phyloP scores from a whole-genome alignment of 2,888 invertebrate genomes.

The Hetaerina titia region DNA sequence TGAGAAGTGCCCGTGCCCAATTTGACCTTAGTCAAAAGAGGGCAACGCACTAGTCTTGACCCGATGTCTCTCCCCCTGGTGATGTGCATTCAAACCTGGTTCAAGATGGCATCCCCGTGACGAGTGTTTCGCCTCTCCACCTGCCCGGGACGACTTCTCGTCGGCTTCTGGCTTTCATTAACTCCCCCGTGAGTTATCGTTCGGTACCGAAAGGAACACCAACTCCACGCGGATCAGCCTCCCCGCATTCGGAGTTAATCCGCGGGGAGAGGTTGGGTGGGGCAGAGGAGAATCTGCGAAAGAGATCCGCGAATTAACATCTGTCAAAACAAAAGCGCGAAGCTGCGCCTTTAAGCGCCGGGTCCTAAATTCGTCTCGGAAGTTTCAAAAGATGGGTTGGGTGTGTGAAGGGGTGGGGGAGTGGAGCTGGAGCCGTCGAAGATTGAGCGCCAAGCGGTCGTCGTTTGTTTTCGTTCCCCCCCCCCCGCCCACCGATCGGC shows the following conservation, averaged over 20 bases:
- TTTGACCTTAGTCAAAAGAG: too few species aligned
- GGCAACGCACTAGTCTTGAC: too few species aligned
- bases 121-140: too few species aligned
- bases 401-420: neutral
- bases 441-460: neutral
- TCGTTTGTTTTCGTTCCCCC: constrained; percentile 37
- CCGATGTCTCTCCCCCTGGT: too few species aligned
- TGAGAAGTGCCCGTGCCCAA: too few species aligned
- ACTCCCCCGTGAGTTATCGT: constrained; percentile 4
- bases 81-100: too few species aligned
- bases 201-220: neutral
- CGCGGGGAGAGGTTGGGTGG: neutral
- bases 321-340: constrained; percentile 46
- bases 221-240: neutral
- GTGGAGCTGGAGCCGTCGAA: neutral
- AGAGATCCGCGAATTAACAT: constrained; percentile 48
- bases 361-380: constrained; percentile 33
- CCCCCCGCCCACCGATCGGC: neutral
- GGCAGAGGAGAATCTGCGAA: neutral
- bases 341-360: neutral
- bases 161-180: neutral
- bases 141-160: neutral
- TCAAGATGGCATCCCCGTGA: too few species aligned
- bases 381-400: constrained; percentile 10
- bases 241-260: neutral